A percentile compares a stretch with the other conserved stretches of the same genome.
Conservation (phyloP, 2,797 vertebrate species). For the Neosilurus hyrtlii region DNA sequence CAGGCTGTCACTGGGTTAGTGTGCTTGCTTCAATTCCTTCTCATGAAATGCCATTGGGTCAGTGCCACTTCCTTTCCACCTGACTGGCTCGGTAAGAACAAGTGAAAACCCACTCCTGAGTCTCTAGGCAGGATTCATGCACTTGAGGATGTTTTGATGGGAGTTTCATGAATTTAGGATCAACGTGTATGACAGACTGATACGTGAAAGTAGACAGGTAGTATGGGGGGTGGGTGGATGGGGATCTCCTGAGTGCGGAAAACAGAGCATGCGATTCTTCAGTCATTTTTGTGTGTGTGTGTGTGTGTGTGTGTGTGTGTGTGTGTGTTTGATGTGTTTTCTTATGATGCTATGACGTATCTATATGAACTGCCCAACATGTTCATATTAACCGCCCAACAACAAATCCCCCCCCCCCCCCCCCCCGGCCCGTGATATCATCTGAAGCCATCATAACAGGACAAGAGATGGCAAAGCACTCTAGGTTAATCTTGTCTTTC, state of each 20-base stretch:
- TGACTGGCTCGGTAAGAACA: conserved; percentile 63
- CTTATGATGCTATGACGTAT: background rate
- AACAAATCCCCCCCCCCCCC: too few relatives aligned
- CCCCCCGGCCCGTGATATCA: too few relatives aligned
- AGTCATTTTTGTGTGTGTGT: conserved; percentile 59
- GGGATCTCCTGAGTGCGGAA: conserved; percentile 66
- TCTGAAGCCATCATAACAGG: conserved; percentile 45
- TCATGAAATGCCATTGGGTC: conserved; percentile 65
- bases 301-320: background rate
- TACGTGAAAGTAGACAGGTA: background rate
- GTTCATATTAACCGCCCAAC: background rate
- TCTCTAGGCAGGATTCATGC: conserved; percentile 69
- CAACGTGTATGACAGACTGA: conserved; percentile 21
- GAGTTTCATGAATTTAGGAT: conserved; percentile 43
- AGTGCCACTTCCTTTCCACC: conserved; percentile 58
- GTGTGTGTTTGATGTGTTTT: conserved; percentile 55
- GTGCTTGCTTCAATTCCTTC: conserved; percentile 51
- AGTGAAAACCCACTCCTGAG: conserved; percentile 61
- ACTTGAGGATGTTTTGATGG: conserved; percentile 59
- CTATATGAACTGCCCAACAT: background rate
- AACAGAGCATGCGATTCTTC: conserved; percentile 79
- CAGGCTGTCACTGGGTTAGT: conserved; percentile 64
- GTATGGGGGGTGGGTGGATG: background rate
- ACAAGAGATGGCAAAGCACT: conserved; percentile 25
- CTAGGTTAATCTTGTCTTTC: conserved; percentile 31